Conservation (phyloP, 1,140 invertebrate species). For the Bombus terrestris region DNA sequence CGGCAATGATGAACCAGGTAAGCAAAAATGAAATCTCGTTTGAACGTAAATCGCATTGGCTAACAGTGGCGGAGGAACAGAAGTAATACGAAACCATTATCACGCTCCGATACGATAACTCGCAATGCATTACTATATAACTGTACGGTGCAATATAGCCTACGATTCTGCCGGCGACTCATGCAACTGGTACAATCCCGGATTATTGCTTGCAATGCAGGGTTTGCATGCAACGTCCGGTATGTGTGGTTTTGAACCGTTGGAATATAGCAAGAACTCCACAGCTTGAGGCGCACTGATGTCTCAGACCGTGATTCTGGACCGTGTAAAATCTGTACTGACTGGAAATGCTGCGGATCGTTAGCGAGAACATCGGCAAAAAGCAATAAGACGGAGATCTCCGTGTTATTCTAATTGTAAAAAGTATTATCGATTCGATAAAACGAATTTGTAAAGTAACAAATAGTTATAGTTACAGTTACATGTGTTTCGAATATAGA, state of each 20-base stretch:
- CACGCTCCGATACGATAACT: conserved; percentile 30
- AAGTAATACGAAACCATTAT: conserved; percentile 40
- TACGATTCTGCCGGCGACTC: conserved; percentile 36
- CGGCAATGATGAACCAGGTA: fast-evolving
- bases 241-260: conserved; percentile 49
- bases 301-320: conserved; percentile 19
- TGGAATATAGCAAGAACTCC: conserved; percentile 44
- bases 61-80: neutral
- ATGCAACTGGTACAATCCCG: conserved; percentile 47
- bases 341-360: neutral
- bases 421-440: neutral
- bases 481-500: too few relatives aligned
- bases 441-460: too few relatives aligned
- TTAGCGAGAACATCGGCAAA: conserved; percentile 12
- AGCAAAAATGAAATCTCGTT: neutral
- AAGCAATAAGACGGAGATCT: neutral
- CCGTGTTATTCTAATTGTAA: neutral
- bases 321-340: conserved; percentile 27
- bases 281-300: conserved; percentile 9
- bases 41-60: conserved; percentile 7
- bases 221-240: conserved; percentile 47
- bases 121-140: conserved; percentile 28
- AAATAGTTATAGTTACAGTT: too few relatives aligned
- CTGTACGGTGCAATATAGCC: conserved; percentile 14
- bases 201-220: conserved; percentile 60